phyloP scores from a whole-genome alignment of 1,140 invertebrate species.

The Harpegnathos saltator region DNA sequence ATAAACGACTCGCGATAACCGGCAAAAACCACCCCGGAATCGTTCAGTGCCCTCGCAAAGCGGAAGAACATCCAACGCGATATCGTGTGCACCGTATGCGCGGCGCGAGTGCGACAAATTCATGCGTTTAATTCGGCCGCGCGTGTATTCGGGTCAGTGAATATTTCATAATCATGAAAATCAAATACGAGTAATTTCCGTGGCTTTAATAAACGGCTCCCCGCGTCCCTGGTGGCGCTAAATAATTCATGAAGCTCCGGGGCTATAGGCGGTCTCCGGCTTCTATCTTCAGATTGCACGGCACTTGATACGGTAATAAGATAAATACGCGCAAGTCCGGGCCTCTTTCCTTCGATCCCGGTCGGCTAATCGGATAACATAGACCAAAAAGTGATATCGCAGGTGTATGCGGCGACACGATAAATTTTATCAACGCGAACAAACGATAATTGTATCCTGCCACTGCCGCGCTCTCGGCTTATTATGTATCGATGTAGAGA shows the following conservation, averaged over 20 bases:
- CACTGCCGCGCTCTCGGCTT: slow-evolving; percentile 18
- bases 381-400: slow-evolving; percentile 33
- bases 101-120: not conserved
- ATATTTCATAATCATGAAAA: slow-evolving; percentile 26
- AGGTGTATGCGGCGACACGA: slow-evolving; percentile 24
- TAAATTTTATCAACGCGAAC: slow-evolving; percentile 54
- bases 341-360: slow-evolving; percentile 1
- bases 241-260: slow-evolving; percentile 50
- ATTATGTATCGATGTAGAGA: slow-evolving; percentile 43
- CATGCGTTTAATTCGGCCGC: not conserved
- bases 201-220: slow-evolving; percentile 29
- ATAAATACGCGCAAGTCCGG: not conserved
- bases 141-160: not conserved
- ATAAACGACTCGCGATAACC: no score
- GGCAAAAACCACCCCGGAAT: no score
- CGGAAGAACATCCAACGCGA: not conserved
- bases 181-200: not conserved
- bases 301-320: slow-evolving; percentile 30
- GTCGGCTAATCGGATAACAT: slow-evolving; percentile 35
- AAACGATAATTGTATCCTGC: slow-evolving; percentile 40
- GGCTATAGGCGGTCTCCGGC: not conserved
- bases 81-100: no score
- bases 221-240: not conserved
- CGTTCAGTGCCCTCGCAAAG: not conserved
- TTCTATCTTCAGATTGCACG: slow-evolving; percentile 34